phyloP scores from a whole-genome alignment of 2,888 invertebrate genomes.

The Chloromyia formosa region DNA sequence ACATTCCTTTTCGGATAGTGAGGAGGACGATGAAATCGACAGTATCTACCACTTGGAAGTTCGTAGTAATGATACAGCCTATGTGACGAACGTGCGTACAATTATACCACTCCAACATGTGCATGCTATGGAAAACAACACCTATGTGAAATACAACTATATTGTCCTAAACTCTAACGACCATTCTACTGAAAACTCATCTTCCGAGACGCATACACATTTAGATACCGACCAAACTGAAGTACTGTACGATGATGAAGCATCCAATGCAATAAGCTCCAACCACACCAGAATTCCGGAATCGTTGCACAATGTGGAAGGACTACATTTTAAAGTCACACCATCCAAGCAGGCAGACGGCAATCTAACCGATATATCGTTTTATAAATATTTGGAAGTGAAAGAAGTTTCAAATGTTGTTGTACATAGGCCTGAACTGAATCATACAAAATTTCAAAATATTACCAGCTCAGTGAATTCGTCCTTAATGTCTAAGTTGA shows the following conservation, averaged over 20 bases:
- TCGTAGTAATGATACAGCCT: conserved; percentile 32
- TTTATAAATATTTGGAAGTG: conserved; percentile 25
- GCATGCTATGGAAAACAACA: conserved; percentile 19
- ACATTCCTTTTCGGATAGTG: background rate
- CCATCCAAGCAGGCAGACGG: background rate
- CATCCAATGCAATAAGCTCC: background rate
- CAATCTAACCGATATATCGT: background rate
- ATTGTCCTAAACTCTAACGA: conserved; percentile 44
- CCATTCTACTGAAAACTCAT: background rate
- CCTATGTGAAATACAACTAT: conserved; percentile 47
- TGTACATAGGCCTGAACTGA: conserved; percentile 5
- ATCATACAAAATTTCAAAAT: background rate
- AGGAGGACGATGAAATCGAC: conserved; percentile 13
- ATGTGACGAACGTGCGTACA: conserved; percentile 44
- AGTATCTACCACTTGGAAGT: conserved; percentile 14
- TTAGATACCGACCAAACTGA: conserved; percentile 42
- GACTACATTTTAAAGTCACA: conserved; percentile 36
- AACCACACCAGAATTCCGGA: conserved; percentile 4
- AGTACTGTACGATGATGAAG: conserved; percentile 30
- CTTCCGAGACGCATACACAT: conserved; percentile 42
- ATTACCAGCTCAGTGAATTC: conserved; percentile 19
- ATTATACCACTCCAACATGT: conserved; percentile 47
- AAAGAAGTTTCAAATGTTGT: conserved; percentile 1
- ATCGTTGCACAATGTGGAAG: conserved; percentile 15
- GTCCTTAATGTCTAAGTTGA: conserved; percentile 12